A percentile compares a stretch with the other conserved stretches of the same genome.
Evolutionary conservation across 2,113 vertebrate genomes (phyloP).

Genomic region (Macaca fascicularis): T2T-MFA8v1.1 NC_088392.1:21915001-21915500

Average conservation of each 20-base stretch:
- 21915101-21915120: not conserved
- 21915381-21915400: not conserved
- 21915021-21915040: not conserved
- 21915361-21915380: no score
- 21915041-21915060: not conserved
- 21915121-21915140: not conserved
- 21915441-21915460: not conserved
- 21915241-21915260: not conserved
- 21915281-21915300: not conserved
- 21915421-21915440: not conserved
- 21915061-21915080: not conserved
- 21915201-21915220: not conserved
- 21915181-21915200: not conserved
- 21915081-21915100: not conserved
- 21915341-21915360: fast-evolving
- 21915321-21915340: not conserved
- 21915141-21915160: not conserved
- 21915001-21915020: not conserved
- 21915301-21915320: not conserved
- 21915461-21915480: not conserved
- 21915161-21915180: not conserved
- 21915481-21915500: no score
- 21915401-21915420: not conserved
- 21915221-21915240: not conserved
- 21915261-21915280: fast-evolving